phyloP scores from a whole-genome alignment of 2,797 vertebrate genomes.

The Poeciliopsis paucimaculata region DNA sequence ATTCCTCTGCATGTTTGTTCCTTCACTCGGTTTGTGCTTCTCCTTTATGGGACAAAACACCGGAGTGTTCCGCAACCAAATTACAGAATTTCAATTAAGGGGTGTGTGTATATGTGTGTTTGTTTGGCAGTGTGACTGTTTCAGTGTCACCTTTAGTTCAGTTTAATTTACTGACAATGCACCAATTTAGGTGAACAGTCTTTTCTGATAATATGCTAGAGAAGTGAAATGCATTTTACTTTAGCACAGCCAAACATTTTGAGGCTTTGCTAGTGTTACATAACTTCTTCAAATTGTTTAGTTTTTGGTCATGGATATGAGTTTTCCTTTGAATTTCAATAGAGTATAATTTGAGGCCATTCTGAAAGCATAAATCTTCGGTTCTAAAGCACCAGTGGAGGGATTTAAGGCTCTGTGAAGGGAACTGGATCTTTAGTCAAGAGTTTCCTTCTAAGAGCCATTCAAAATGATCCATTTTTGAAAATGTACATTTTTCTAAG shows the following conservation, averaged over 20 bases:
- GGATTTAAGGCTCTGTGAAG: too few species aligned
- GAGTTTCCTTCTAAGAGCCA: too few species aligned
- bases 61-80: slow-evolving; percentile 23
- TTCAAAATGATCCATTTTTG: too few species aligned
- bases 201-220: background rate
- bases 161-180: background rate
- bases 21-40: slow-evolving; percentile 18
- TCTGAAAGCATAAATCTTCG: background rate
- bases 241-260: background rate
- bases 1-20: slow-evolving; percentile 21
- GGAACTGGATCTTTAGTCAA: too few species aligned
- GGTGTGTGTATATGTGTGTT: background rate
- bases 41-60: slow-evolving; percentile 48
- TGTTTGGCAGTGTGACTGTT: slow-evolving; percentile 9
- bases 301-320: background rate
- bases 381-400: too few species aligned
- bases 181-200: background rate
- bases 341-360: background rate
- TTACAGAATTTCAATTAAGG: slow-evolving; percentile 50
- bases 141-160: background rate
- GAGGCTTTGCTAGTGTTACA: background rate
- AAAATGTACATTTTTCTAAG: too few species aligned
- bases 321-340: background rate
- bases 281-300: background rate
- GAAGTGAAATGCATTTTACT: background rate